Evolutionary conservation across 2,888 invertebrate species (phyloP).

Genomic region (Chrysopilus asiliformis): DNA sequence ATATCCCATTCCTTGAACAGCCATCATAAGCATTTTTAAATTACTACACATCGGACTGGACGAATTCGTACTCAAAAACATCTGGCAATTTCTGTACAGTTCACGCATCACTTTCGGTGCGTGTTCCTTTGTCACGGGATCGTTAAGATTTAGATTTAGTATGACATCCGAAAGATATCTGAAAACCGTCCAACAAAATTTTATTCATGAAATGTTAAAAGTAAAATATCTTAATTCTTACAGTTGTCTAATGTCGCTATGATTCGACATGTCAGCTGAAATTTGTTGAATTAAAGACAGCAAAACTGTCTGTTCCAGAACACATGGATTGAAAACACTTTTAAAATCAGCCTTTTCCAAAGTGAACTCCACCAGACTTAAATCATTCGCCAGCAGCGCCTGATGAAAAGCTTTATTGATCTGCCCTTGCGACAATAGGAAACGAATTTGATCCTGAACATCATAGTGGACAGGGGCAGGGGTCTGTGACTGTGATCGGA

Average conservation of each 20-base stretch:
- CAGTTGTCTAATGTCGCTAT: slow-evolving; percentile 73
- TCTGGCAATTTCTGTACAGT: slow-evolving; percentile 57
- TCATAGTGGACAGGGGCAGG: slow-evolving; percentile 52
- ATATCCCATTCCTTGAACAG: slow-evolving; percentile 34
- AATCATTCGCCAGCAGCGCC: slow-evolving; percentile 78
- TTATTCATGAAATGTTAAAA: too few species aligned
- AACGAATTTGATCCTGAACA: slow-evolving; percentile 52
- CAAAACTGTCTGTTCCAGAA: slow-evolving; percentile 75
- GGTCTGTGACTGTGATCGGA: slow-evolving; percentile 59
- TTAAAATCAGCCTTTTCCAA: slow-evolving; percentile 74
- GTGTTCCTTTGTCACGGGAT: slow-evolving; percentile 71
- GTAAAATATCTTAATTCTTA: slow-evolving; percentile 30
- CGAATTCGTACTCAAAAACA: slow-evolving; percentile 53
- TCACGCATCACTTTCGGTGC: slow-evolving; percentile 64
- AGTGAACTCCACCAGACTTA: slow-evolving; percentile 71
- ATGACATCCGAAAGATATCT: slow-evolving; percentile 83
- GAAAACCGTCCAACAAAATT: not conserved
- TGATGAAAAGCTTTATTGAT: slow-evolving; percentile 81
- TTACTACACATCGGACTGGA: slow-evolving; percentile 44
- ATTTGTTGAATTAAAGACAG: slow-evolving; percentile 90
- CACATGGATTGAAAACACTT: slow-evolving; percentile 62
- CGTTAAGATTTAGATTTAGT: slow-evolving; percentile 60
- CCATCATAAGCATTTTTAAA: slow-evolving; percentile 33
- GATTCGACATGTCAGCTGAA: slow-evolving; percentile 72
- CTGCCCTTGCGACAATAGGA: slow-evolving; percentile 55